Evolutionary conservation across 2,113 vertebrate genomes (phyloP), one percentile per base, ranked within the genome.

Genomic region (Aplodontia rufa): DNA sequence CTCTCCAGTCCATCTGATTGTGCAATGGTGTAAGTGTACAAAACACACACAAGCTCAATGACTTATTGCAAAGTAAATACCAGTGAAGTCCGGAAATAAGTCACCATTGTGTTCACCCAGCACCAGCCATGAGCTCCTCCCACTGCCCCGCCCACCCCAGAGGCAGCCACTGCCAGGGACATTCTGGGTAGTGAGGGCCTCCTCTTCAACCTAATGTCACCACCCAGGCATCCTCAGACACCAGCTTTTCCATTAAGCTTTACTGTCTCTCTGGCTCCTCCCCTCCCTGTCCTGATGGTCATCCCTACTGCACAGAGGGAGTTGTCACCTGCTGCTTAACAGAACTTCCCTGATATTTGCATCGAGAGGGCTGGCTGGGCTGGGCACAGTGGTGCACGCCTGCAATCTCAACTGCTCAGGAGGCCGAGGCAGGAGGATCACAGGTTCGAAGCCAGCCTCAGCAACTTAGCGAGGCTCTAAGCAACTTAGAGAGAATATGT

Each of bases 301-400:
- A 1, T 9, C 26, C 5, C 14, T 8, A 17, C 28, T 2, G 7
- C 9, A 6, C 0, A 5, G 8, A 14, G 8, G 19, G 5, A 53
- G 17, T 19, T 53, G 6, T 68, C 64, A 9, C 7, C 8, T 2
- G 9, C 78, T n/a, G 47, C 14, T 16, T n/a, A 35, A 28, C 1
- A 2, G 64, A 24, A 8, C 5, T 3, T 19, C 11, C 5, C 55
- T 13, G 58, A 80, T 22, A 3, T 30, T 22, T 16, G 4, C 58
- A 10, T 16, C 47, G 1, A 8, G 11, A 71, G 40, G 3, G 22
- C 2, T 2, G 40, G 58, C 4, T 24, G 11, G 20, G 26, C n/a
- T n/a, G n/a, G n/a, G n/a, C n/a, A n/a, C n/a, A n/a, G n/a, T n/a
- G n/a, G n/a, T n/a, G n/a, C n/a, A n/a, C n/a, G n/a, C n/a, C n/a